Evolutionary conservation across 2,797 vertebrate genomes (phyloP).

Genomic region (Ciconia nigra): DNA sequence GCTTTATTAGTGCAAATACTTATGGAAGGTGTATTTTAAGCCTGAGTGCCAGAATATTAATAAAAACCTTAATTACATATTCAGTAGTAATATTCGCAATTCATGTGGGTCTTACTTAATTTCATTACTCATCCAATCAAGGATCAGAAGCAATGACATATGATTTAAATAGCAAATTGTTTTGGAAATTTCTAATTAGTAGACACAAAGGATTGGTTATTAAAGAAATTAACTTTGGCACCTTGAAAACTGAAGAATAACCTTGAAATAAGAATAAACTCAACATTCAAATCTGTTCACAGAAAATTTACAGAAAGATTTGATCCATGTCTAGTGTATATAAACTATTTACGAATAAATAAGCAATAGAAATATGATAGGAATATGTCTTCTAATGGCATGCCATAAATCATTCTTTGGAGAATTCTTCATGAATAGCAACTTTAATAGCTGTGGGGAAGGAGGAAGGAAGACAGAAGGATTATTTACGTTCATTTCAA

Average conservation of each 20-base stretch:
- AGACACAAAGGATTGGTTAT: constrained; percentile 35
- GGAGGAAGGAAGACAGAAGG: neutral
- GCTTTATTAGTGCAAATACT: constrained; percentile 51
- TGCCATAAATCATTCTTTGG: neutral
- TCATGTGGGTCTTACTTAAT: constrained; percentile 51
- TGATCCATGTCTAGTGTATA: neutral
- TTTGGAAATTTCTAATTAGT: constrained; percentile 47
- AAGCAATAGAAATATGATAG: neutral
- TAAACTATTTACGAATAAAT: neutral
- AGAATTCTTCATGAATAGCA: neutral
- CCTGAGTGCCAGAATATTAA: constrained; percentile 39
- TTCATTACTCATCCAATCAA: constrained; percentile 54
- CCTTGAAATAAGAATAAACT: constrained; percentile 37
- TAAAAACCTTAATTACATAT: constrained; percentile 53
- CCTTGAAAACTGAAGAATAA: constrained; percentile 28
- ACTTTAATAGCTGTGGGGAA: neutral
- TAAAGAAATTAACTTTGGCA: constrained; percentile 5
- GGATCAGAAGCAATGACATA: constrained; percentile 42
- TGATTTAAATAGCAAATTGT: constrained; percentile 50
- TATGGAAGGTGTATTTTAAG: constrained; percentile 49
- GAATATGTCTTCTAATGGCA: neutral
- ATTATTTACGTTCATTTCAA: neutral
- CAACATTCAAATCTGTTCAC: neutral
- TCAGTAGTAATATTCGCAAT: constrained; percentile 38
- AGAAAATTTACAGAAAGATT: neutral